These are phyloP conservation scores for Albula glossodonta DNA, from an alignment of 2,113 vertebrate species.

Conservation along the genomic window DNA sequence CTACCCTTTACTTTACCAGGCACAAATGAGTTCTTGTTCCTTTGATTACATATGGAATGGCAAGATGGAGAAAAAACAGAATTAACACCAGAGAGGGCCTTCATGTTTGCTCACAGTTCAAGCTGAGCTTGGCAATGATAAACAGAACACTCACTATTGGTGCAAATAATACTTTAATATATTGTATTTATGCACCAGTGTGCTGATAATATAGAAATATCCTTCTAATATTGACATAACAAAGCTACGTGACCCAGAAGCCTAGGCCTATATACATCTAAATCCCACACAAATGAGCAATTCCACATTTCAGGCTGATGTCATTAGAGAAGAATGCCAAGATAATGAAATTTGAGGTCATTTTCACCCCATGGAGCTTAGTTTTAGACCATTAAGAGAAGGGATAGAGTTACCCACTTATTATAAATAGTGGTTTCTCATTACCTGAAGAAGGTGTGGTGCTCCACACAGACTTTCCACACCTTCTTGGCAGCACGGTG, in stretches of 20 bases:
- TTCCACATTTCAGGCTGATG: neutral
- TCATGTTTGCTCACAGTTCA: neutral
- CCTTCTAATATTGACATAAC: neutral
- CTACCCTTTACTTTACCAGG: neutral
- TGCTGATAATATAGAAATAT: neutral
- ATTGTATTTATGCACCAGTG: neutral
- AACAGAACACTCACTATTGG: neutral
- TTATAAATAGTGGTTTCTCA: neutral
- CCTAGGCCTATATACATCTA: neutral
- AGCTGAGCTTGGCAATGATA: neutral
- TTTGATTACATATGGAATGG: neutral
- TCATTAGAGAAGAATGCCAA: neutral
- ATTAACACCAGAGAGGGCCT: neutral
- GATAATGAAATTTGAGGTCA: neutral
- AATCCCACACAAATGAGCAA: neutral
- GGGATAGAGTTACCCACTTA: neutral
- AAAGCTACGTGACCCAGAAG: neutral
- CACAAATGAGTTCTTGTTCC: neutral
- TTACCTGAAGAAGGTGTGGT: constrained; percentile 99
- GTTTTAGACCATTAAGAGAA: neutral
- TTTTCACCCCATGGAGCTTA: neutral
- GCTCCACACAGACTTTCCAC: constrained; percentile 98
- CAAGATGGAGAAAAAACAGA: neutral
- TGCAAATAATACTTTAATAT: neutral
- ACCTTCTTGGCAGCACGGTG: constrained; percentile 91